phyloP scores from a whole-genome alignment of 2,113 vertebrate genomes.

The Bos javanicus region DNA sequence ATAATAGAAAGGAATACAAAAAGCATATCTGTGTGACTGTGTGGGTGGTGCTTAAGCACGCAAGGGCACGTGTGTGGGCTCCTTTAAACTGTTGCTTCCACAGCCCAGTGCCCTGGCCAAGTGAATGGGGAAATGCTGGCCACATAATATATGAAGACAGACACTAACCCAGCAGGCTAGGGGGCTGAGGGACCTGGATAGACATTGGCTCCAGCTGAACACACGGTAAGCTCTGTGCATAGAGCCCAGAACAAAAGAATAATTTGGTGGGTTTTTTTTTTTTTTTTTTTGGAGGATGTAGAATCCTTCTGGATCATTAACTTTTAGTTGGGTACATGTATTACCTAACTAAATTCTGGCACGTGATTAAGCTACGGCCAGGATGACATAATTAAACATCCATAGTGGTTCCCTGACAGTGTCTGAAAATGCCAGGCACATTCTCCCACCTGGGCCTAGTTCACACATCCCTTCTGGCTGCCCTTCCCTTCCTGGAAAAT shows the following conservation, averaged over 20 bases:
- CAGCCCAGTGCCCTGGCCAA: not conserved
- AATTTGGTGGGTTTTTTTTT: not conserved
- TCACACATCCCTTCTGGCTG: not conserved
- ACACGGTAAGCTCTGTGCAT: not conserved
- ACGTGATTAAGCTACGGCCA: not conserved
- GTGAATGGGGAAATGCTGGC: not conserved
- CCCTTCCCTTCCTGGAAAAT: not conserved
- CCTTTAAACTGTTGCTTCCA: not conserved
- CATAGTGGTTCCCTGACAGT: not conserved
- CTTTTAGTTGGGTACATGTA: not conserved
- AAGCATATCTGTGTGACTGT: not conserved
- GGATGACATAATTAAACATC: not conserved
- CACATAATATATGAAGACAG: not conserved
- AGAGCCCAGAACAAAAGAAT: not conserved
- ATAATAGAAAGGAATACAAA: not conserved
- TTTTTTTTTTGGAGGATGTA: not conserved
- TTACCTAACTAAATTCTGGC: not conserved
- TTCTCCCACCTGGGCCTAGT: not conserved
- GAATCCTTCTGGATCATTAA: not conserved
- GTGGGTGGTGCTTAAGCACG: not conserved
- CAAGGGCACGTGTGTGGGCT: too few species aligned
- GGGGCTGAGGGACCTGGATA: not conserved
- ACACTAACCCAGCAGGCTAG: not conserved
- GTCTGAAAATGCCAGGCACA: not conserved
- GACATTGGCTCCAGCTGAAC: not conserved